Conservation (phyloP, 2,113 vertebrate genomes). For the Scophthalmus maximus region DNA sequence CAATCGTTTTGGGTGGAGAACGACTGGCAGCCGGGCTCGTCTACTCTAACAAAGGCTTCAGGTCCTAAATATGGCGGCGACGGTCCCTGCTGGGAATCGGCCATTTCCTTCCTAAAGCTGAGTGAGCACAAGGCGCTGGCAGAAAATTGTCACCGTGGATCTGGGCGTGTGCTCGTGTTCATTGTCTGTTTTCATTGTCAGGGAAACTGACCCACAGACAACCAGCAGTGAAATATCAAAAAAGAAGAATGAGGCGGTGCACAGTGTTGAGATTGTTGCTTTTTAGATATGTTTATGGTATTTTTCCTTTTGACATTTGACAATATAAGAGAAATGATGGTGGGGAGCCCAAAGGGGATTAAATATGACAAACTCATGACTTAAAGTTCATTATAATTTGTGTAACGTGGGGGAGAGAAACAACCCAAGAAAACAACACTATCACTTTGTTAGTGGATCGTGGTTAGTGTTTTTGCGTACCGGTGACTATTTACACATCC, state of each 20-base stretch:
- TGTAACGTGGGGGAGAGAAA: too few relatives aligned
- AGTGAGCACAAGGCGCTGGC: slow-evolving; percentile 85
- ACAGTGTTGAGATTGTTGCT: not conserved
- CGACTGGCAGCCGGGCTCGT: slow-evolving; percentile 84
- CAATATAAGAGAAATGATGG: not conserved
- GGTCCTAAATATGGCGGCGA: slow-evolving; percentile 88
- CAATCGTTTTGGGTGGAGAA: slow-evolving; percentile 90
- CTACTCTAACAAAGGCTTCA: slow-evolving; percentile 91
- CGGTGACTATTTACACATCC: too few relatives aligned
- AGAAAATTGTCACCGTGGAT: slow-evolving; percentile 65
- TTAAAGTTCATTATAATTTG: too few relatives aligned
- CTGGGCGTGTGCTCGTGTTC: slow-evolving; percentile 58
- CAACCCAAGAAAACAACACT: too few relatives aligned
- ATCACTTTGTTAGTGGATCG: too few relatives aligned
- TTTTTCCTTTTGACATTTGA: slow-evolving; percentile 4
- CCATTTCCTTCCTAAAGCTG: slow-evolving; percentile 94
- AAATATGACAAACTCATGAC: not conserved
- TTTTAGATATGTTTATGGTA: slow-evolving; percentile 1
- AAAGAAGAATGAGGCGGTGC: slow-evolving; percentile 16
- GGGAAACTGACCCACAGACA: slow-evolving; percentile 10
- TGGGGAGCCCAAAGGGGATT: not conserved
- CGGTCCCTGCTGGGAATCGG: slow-evolving; percentile 84
- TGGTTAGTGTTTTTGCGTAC: too few relatives aligned
- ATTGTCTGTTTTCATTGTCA: slow-evolving; percentile 29
- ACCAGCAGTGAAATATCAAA: not conserved